phyloP scores from a whole-genome alignment of 2,797 vertebrate genomes.

The Numenius phaeopus region DNA sequence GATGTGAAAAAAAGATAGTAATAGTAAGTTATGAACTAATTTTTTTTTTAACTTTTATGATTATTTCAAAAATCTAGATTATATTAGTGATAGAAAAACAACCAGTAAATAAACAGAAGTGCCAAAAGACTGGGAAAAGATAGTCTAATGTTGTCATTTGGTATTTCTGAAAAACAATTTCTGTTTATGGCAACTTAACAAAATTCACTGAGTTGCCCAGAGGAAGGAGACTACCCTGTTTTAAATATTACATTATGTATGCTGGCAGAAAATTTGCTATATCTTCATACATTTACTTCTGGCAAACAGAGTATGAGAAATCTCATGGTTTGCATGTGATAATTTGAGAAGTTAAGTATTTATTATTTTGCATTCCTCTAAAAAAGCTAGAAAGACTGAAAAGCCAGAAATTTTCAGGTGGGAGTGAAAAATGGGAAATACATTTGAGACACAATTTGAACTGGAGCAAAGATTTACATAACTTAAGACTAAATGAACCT shows the following conservation, averaged over 20 bases:
- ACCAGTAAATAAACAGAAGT: not conserved
- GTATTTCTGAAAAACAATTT: not conserved
- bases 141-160: not conserved
- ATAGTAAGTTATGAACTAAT: not conserved
- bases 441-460: not conserved
- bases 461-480: not conserved
- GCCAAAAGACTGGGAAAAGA: not conserved
- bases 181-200: not conserved
- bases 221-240: not conserved
- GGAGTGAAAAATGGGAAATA: not conserved
- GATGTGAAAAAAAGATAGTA: not conserved
- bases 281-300: not conserved
- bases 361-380: not conserved
- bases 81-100: not conserved
- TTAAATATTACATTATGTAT: not conserved
- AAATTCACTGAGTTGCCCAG: not conserved
- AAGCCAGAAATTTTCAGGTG: not conserved
- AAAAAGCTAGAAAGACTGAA: not conserved
- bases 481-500: not conserved
- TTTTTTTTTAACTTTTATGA: not conserved
- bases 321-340: not conserved
- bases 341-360: not conserved
- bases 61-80: not conserved
- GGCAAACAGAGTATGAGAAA: not conserved
- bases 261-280: not conserved